Percentiles rank a stretch among this genome's conserved stretches.
Evolutionary conservation across 1,140 invertebrate genomes (phyloP).

Genomic region (Neuroterus valhalla): DNA sequence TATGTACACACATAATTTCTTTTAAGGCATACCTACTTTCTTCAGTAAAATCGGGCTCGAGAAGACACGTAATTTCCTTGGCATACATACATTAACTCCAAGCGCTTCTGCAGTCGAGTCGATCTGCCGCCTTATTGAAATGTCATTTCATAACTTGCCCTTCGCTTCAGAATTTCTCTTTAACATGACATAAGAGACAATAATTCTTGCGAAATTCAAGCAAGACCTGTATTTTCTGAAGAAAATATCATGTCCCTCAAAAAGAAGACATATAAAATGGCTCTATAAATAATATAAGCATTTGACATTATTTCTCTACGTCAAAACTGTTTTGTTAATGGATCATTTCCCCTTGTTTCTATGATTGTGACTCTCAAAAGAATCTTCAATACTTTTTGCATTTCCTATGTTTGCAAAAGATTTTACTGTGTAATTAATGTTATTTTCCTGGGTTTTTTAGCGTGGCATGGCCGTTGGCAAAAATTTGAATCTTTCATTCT

Average conservation of each 20-base stretch:
- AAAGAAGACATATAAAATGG: too few relatives aligned
- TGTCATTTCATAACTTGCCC: slow-evolving; percentile 30
- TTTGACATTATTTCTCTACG: too few relatives aligned
- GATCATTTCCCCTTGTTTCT: not conserved
- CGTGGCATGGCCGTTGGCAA: too few relatives aligned
- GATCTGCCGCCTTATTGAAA: slow-evolving; percentile 26
- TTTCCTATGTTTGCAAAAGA: slow-evolving; percentile 12
- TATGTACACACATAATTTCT: slow-evolving; percentile 1
- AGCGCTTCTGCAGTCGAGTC: slow-evolving; percentile 13
- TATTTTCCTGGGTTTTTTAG: too few relatives aligned
- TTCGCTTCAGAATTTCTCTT: slow-evolving; percentile 23
- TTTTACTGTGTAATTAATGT: too few relatives aligned
- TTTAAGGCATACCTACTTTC: slow-evolving; percentile 10
- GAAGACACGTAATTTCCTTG: slow-evolving; percentile 29
- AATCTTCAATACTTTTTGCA: not conserved
- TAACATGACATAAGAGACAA: slow-evolving; percentile 19
- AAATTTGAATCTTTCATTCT: too few relatives aligned
- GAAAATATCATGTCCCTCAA: not conserved
- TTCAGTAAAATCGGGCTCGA: slow-evolving; percentile 24
- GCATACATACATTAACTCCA: slow-evolving; percentile 25
- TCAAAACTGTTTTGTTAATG: not conserved
- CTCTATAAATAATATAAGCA: too few relatives aligned
- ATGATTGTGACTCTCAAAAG: not conserved
- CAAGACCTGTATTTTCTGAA: not conserved
- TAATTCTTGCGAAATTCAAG: slow-evolving; percentile 16